Percentiles rank a stretch among this genome's conserved stretches.
Evolutionary conservation across 2,113 vertebrate species (phyloP).

Genomic region (Noctilio leporinus): DNA sequence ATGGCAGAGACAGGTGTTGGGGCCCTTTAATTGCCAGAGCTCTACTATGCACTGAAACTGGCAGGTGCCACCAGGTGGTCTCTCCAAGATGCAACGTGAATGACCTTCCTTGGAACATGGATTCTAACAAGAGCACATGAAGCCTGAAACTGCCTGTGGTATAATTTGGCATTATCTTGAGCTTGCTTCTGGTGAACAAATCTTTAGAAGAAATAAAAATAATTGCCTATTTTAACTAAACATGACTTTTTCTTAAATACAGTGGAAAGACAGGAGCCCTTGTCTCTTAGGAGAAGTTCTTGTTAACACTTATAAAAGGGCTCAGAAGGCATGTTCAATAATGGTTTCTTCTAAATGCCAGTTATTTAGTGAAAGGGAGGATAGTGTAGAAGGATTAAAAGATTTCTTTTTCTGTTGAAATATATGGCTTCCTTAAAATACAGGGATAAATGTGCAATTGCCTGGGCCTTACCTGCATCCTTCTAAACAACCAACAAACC

Average conservation of each 20-base stretch:
- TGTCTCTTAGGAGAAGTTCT: constrained; percentile 25
- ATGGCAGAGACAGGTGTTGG: not conserved
- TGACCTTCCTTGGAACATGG: not conserved
- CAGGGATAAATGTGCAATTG: constrained; percentile 54
- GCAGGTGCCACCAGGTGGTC: not conserved
- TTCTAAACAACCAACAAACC: constrained; percentile 54
- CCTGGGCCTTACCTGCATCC: constrained; percentile 34
- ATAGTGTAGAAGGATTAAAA: constrained; percentile 39
- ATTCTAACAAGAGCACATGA: not conserved
- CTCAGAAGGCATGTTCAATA: constrained; percentile 59
- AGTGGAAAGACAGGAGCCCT: not conserved
- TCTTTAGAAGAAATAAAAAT: constrained; percentile 11
- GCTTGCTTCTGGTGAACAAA: constrained; percentile 23
- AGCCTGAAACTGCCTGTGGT: not conserved
- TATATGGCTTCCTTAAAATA: constrained; percentile 65
- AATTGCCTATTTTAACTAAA: constrained; percentile 43
- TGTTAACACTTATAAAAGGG: constrained; percentile 28
- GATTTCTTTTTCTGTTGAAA: constrained; percentile 62
- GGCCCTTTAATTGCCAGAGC: not conserved
- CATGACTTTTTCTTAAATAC: constrained; percentile 50
- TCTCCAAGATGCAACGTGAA: not conserved
- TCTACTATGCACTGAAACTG: not conserved
- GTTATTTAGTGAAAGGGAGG: constrained; percentile 52
- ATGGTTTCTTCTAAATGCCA: constrained; percentile 58
- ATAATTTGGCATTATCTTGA: constrained; percentile 26